Evolutionary conservation across 2,888 invertebrate species (phyloP), one percentile per base, ranked within the genome.

Genomic region (Drosophila phalerata): DNA sequence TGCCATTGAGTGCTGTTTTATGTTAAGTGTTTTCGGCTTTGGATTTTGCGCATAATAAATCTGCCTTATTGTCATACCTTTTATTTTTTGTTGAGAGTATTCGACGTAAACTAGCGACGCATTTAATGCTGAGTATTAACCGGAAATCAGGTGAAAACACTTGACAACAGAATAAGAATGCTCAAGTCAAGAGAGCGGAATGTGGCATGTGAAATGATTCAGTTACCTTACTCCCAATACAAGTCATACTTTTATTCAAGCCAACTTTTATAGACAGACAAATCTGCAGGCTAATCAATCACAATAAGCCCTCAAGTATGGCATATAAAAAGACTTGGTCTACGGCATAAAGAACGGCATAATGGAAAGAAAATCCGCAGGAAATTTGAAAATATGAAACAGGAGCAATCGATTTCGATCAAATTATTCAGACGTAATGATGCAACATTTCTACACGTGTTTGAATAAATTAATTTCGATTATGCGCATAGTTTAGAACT

Each of bases 1-100:
- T 58, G 57, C 34, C 34, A 15, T 34, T 8, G 38, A 28, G 4
- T 28, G 56, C 17, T 38, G 42, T 37, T 8, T 28, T 28, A 28
- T 28, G 28, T 28, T 53, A 57, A 78, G 78, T 69, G 69, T 65
- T 73, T 69, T 73, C 9, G 45, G 43, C 64, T 73, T 65, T 49
- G 40, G 22, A 51, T 49, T 72, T 66, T 32, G 2, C 58, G 75
- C 74, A 17, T 37, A 30, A 63, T 34, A 19, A 37, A 11, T 17
- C 38, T 60, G 22, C 5, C 28, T 48, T 15, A 38, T 34, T 56
- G 22, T 38, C 28, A 32, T 42, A 10, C 17, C 25, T 3, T 38
- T 19, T 40, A 19, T 30, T 49, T 38, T 37, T 34, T 9, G 9
- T 32, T 28, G 5, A 10, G n/a, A 37, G 28, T 15, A 48, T 37